Percentiles rank a stretch among this genome's conserved stretches.
Conservation (phyloP, 1,140 invertebrate genomes). For the Harlomillsia oculata region DNA sequence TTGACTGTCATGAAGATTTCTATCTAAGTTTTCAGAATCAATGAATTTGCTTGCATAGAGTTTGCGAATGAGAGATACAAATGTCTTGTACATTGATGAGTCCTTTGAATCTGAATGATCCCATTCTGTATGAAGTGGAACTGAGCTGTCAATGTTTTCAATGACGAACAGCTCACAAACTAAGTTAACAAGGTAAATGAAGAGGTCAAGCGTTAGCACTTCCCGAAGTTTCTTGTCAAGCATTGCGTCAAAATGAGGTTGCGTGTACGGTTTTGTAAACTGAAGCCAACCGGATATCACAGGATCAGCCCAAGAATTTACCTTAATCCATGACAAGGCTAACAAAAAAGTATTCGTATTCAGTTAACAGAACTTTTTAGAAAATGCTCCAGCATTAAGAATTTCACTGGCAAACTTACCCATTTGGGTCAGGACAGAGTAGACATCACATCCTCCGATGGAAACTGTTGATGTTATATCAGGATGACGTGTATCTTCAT, state of each 20-base stretch:
- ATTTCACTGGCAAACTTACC: conserved; percentile 9
- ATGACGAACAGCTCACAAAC: conserved; percentile 18
- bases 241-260: conserved; percentile 12
- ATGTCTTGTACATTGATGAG: not conserved
- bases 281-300: conserved; percentile 17
- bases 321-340: conserved; percentile 16
- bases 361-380: conserved; percentile 7
- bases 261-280: conserved; percentile 17
- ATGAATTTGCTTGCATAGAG: conserved; percentile 8
- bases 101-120: not conserved
- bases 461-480: conserved; percentile 14
- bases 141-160: not conserved
- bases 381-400: not conserved
- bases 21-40: conserved; percentile 12
- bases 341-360: not conserved
- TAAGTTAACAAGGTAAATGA: conserved; percentile 17
- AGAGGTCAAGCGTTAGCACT: conserved; percentile 12
- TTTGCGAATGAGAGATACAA: not conserved
- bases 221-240: conserved; percentile 14
- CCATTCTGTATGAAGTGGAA: not conserved
- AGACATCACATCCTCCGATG: conserved; percentile 17
- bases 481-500: conserved; percentile 15
- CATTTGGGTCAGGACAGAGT: conserved; percentile 1
- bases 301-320: not conserved
- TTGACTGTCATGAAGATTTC: conserved; percentile 5